A percentile compares a stretch with the other conserved stretches of the same genome.
phyloP scores from a whole-genome alignment of 2,888 invertebrate genomes.

The Spilosoma lubricipeda region DNA sequence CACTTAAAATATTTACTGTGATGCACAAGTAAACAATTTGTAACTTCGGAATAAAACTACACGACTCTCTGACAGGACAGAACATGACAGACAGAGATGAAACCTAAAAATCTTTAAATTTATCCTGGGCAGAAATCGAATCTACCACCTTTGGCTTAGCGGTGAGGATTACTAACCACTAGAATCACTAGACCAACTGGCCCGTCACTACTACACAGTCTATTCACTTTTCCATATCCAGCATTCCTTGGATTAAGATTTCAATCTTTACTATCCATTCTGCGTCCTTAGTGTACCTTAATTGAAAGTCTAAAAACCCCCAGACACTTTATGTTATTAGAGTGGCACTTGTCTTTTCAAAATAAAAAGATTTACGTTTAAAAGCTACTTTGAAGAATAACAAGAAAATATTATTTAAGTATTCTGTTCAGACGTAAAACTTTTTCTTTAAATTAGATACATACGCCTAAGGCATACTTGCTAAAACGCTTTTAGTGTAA shows the following conservation, averaged over 20 bases:
- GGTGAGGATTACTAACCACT: too few species aligned
- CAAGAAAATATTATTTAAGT: not conserved
- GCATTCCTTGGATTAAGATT: not conserved
- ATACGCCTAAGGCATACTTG: constrained; percentile 10
- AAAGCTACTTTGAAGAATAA: not conserved
- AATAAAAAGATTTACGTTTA: not conserved
- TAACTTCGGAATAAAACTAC: not conserved
- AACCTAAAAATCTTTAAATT: not conserved
- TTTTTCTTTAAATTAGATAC: constrained; percentile 1
- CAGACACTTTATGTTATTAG: not conserved
- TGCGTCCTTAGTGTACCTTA: not conserved
- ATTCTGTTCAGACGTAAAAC: not conserved
- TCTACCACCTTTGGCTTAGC: too few species aligned
- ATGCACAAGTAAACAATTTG: not conserved
- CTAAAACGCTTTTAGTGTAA: constrained; percentile 22
- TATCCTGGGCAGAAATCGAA: too few species aligned
- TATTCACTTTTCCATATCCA: not conserved
- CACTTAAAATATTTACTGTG: constrained; percentile 1
- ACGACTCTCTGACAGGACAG: not conserved
- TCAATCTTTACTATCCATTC: not conserved
- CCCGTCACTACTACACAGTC: too few species aligned
- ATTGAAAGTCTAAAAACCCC: not conserved
- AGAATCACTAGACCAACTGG: too few species aligned
- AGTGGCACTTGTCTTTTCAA: not conserved
- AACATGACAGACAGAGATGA: not conserved